Percentiles rank a stretch among this genome's conserved stretches.
Conservation (phyloP, 92 coral and sea anemone genomes). For the Palythoa grandiflora region DNA sequence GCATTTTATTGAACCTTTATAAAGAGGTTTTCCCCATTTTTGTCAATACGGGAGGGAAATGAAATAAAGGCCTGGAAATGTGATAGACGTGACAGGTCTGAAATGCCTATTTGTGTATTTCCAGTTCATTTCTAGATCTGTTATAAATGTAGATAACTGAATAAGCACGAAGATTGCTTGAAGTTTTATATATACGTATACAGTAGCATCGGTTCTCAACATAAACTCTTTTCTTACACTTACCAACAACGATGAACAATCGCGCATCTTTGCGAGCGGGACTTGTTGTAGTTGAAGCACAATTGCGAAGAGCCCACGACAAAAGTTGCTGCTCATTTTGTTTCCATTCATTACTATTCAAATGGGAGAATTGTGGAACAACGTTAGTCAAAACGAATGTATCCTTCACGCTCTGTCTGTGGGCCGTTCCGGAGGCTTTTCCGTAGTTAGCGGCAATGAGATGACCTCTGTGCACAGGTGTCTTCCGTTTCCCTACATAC, state of each 20-base stretch:
- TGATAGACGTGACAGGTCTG: too few species aligned
- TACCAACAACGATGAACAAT: not conserved
- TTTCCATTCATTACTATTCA: not conserved
- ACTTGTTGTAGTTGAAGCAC: not conserved
- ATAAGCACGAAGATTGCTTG: too few species aligned
- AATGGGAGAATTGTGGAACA: not conserved
- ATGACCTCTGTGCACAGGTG: not conserved
- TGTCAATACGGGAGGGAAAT: too few species aligned
- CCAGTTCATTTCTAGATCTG: too few species aligned
- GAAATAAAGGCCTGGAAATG: too few species aligned
- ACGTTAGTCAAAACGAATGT: not conserved
- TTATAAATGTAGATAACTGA: too few species aligned
- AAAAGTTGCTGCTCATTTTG: not conserved
- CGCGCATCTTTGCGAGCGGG: not conserved
- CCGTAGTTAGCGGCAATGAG: slow-evolving; percentile 13
- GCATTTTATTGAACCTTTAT: too few species aligned
- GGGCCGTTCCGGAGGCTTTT: not conserved
- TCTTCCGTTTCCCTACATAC: not conserved
- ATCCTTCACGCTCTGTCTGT: not conserved
- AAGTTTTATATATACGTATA: too few species aligned
- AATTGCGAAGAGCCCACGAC: not conserved
- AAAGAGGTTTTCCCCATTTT: too few species aligned
- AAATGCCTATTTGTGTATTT: too few species aligned
- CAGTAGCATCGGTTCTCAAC: not conserved
- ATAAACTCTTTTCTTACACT: not conserved